These are phyloP conservation scores for Sipunculus nudus DNA, from an alignment of 2,888 invertebrate genomes.

Conservation along the genomic window DNA sequence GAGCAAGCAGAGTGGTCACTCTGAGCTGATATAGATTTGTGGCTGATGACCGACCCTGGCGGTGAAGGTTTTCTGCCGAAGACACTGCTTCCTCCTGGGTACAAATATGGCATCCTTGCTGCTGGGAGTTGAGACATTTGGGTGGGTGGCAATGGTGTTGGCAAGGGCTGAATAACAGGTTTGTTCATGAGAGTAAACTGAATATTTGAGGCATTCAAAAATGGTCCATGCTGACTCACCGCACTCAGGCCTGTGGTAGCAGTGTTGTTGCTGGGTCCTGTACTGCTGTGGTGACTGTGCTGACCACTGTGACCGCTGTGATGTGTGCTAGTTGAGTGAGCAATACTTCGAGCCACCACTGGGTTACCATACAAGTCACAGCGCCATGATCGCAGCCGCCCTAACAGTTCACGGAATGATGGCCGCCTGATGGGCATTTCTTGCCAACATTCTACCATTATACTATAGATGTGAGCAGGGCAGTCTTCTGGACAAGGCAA, in stretches of 20 bases:
- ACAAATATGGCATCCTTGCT: background rate
- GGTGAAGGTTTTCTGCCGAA: conserved; percentile 54
- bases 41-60: conserved; percentile 59
- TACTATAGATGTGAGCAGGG: no score
- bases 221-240: no score
- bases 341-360: no score
- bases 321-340: conserved; percentile 12
- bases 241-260: conserved; percentile 11
- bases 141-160: conserved; percentile 37
- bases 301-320: conserved; percentile 21
- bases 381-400: no score
- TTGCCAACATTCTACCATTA: no score
- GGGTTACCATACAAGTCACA: no score
- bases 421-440: no score
- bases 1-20: conserved; percentile 43
- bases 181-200: no score
- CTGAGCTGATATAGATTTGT: conserved; percentile 47
- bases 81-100: conserved; percentile 26
- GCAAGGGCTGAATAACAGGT: no score
- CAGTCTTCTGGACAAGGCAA: no score
- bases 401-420: no score
- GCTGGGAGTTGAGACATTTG: conserved; percentile 20
- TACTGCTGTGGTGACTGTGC: conserved; percentile 30
- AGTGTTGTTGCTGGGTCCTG: conserved; percentile 28
- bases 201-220: no score